Base-by-base conservation (phyloP, 2,113 vertebrate species). In the Procavia capensis region DNA sequence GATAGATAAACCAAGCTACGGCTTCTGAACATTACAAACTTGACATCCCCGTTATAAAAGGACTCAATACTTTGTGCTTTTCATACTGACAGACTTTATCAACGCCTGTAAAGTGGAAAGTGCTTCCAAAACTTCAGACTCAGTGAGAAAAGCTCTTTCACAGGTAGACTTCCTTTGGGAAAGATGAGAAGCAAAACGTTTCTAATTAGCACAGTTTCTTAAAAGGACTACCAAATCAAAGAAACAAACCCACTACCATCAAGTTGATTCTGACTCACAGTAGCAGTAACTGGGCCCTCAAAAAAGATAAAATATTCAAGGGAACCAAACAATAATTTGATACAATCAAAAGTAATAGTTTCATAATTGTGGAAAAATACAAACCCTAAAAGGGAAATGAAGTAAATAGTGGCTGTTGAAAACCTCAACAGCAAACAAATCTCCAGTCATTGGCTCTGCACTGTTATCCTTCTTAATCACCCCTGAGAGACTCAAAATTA, bases 221-320 rank as follows among this genome's bases (percentile, higher is more conserved):
- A 75, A 87, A 85, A 27, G 25, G 24, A 88, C 86, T 90, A 84
- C n/a, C n/a, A n/a, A n/a, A n/a, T n/a, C n/a, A n/a, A n/a, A n/a
- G n/a, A n/a, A n/a, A n/a, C n/a, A n/a, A n/a, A n/a, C n/a, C n/a
- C n/a, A n/a, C n/a, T n/a, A n/a, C n/a, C n/a, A n/a, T n/a, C n/a
- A n/a, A n/a, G n/a, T n/a, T n/a, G n/a, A n/a, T n/a, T n/a, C n/a
- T n/a, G n/a, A n/a, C n/a, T n/a, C n/a, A n/a, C 4, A 43, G 72
- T 88, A 83, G 83, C 72, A 95, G 90, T 94, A 92, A 96, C 96
- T 88, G 80, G 72, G 57, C 14, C 89, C 27, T 83, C 54, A 93
- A 74, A 88, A 88, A 83, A 43, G 24, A 83, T 17, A 85, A 97
- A 92, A 94, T 57, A 79, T 43, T 79, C 13, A n/a, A 88, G 50